Evolutionary conservation across 2,113 vertebrate species (phyloP).

Genomic region (Orientallactaga bullata): DNA sequence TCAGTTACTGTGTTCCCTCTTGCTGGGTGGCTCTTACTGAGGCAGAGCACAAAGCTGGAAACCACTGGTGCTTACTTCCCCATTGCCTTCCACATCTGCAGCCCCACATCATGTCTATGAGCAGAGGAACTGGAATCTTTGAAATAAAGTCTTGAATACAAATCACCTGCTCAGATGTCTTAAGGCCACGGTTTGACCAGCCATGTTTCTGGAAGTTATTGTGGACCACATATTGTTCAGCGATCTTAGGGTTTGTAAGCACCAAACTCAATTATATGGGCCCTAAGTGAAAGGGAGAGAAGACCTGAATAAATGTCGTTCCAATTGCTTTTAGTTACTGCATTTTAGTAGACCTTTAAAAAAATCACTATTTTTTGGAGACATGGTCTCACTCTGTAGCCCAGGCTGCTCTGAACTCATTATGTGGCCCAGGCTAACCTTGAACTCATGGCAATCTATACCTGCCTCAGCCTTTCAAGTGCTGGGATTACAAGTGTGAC

Average conservation of each 20-base stretch:
- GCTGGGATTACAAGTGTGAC: not conserved
- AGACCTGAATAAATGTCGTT: not conserved
- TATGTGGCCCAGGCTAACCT: no score
- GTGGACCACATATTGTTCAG: not conserved
- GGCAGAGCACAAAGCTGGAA: conserved; percentile 47
- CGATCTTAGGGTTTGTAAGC: not conserved
- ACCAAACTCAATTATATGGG: not conserved
- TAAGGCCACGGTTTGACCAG: not conserved
- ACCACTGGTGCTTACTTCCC: not conserved
- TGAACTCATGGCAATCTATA: no score
- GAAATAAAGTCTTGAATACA: not conserved
- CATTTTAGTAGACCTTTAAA: no score
- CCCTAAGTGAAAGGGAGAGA: not conserved
- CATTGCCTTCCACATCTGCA: not conserved
- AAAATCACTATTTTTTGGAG: no score
- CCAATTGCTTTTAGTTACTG: not conserved
- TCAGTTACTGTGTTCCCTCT: not conserved
- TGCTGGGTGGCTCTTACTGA: conserved; percentile 10
- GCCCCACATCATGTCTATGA: not conserved
- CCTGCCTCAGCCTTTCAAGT: no score
- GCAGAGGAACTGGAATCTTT: not conserved
- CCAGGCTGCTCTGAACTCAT: no score
- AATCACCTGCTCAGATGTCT: not conserved
- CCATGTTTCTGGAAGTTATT: conserved; percentile 12
- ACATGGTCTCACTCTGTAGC: no score